Conservation (phyloP, 1,140 invertebrate genomes). For the Pachyrhynchus sulphureomaculatus region DNA sequence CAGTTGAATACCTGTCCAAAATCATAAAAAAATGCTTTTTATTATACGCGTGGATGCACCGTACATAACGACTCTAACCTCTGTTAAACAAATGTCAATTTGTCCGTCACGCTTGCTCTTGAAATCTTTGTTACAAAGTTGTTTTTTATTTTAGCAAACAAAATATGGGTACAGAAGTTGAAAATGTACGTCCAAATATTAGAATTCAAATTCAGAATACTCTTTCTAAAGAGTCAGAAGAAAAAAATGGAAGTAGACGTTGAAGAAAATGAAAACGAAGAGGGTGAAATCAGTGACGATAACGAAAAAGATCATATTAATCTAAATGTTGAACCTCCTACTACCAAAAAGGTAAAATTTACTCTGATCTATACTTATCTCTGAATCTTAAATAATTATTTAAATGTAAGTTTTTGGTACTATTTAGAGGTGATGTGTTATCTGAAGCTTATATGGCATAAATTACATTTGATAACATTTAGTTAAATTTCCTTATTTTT, state of each 20-base stretch:
- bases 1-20: no score
- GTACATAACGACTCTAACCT: no score
- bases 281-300: conserved; percentile 56
- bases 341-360: conserved; percentile 13
- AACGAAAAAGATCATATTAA: conserved; percentile 42
- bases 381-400: neutral
- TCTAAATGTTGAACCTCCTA: neutral
- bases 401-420: no score
- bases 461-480: no score
- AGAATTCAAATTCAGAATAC: conserved; percentile 50
- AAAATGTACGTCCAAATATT: conserved; percentile 46
- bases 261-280: conserved; percentile 53
- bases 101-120: no score
- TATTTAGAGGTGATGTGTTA: no score
- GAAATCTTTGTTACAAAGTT: no score
- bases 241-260: conserved; percentile 45
- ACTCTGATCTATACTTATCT: conserved; percentile 2
- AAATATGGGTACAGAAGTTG: conserved; percentile 27
- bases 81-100: no score
- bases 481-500: no score
- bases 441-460: no score
- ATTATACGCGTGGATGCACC: no score
- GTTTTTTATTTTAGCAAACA: neutral
- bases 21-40: no score
- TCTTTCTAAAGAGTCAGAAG: conserved; percentile 29